phyloP scores from a whole-genome alignment of 1,140 invertebrate genomes.

The Sminthurides bifidus region DNA sequence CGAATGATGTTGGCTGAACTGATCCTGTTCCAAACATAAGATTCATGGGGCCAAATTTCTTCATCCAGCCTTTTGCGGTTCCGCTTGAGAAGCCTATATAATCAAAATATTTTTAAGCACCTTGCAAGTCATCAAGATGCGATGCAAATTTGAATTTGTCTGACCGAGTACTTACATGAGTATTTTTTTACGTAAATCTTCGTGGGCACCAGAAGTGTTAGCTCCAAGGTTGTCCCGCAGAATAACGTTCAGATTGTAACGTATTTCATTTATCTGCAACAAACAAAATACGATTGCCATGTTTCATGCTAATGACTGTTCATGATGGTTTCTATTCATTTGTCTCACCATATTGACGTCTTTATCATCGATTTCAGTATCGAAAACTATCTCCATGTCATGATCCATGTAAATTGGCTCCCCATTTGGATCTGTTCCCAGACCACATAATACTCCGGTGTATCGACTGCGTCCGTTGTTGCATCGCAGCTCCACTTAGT shows the following conservation, averaged over 20 bases:
- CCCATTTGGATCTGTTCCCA: constrained; percentile 49
- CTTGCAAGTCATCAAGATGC: not conserved
- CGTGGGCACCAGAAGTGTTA: constrained; percentile 11
- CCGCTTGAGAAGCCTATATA: constrained; percentile 11
- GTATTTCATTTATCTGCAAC: constrained; percentile 48
- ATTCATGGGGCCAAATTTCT: constrained; percentile 25
- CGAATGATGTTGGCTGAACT: not conserved
- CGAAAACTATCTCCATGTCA: constrained; percentile 66
- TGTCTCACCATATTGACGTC: constrained; percentile 49
- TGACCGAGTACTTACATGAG: not conserved
- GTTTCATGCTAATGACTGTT: not conserved
- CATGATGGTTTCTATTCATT: not conserved
- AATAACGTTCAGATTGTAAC: constrained; percentile 48
- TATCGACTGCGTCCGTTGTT: too few species aligned
- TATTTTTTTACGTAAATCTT: constrained; percentile 7
- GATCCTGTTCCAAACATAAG: constrained; percentile 21
- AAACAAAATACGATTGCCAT: not conserved
- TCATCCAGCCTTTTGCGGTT: constrained; percentile 7
- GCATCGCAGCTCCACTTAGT: too few species aligned
- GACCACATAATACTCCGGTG: constrained; percentile 66
- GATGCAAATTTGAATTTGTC: too few species aligned
- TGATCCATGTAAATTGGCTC: constrained; percentile 56
- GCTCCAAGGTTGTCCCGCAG: constrained; percentile 7
- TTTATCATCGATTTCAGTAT: constrained; percentile 51
- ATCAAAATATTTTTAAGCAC: not conserved